A percentile compares a stretch with the other conserved stretches of the same genome.
phyloP scores from a whole-genome alignment of 1,140 invertebrate genomes.

The Cheumatopsyche charites region DNA sequence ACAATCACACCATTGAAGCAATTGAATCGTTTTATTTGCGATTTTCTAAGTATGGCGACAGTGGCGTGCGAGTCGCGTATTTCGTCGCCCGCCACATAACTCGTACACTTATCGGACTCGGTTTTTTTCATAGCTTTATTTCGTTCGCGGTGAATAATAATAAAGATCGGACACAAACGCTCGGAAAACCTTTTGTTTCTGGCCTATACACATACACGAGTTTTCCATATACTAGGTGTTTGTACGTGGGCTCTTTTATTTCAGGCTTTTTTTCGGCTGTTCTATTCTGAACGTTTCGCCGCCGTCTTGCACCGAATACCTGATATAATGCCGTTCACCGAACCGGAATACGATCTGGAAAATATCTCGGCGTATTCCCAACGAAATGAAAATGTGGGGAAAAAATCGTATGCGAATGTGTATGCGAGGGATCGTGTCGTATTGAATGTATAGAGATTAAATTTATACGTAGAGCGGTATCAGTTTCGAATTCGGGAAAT shows the following conservation, averaged over 20 bases:
- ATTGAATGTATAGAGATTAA: no score
- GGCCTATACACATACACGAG: background rate
- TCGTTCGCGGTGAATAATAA: constrained; percentile 24
- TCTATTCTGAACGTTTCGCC: constrained; percentile 5
- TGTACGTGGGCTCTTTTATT: background rate
- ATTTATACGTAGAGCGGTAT: no score
- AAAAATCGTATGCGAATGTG: background rate
- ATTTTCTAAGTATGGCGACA: constrained; percentile 23
- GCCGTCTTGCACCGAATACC: constrained; percentile 7
- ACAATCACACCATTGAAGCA: background rate
- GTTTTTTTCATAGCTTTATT: constrained; percentile 22
- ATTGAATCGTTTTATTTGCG: constrained; percentile 34
- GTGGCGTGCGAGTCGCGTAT: constrained; percentile 39
- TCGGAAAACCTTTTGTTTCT: background rate
- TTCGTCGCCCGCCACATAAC: constrained; percentile 38
- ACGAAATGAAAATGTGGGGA: constrained; percentile 15
- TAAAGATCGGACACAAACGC: constrained; percentile 21
- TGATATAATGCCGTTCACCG: constrained; percentile 22
- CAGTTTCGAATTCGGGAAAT: no score
- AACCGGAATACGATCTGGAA: constrained; percentile 27
- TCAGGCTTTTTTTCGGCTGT: background rate
- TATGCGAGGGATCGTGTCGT: no score
- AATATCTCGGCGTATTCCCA: constrained; percentile 16
- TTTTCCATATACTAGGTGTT: background rate
- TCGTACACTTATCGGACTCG: constrained; percentile 32